These are phyloP conservation scores for Tamandua tetradactyla DNA, from an alignment of 2,797 vertebrate genomes.

Conservation along the genomic window DNA sequence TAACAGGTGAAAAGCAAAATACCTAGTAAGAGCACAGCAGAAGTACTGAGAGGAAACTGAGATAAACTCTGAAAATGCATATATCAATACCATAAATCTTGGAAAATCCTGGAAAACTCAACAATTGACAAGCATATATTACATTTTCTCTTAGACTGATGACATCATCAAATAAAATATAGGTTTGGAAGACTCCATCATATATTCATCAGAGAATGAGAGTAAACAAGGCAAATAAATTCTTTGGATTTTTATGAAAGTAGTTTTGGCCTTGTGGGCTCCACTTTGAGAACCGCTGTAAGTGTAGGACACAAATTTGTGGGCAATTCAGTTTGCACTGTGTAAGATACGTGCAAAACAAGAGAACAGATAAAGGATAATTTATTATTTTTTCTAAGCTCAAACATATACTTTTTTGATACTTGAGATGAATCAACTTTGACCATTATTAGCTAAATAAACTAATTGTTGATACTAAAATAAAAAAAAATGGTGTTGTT, in stretches of 20 bases:
- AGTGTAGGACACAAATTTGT: not conserved
- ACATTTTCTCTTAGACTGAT: not conserved
- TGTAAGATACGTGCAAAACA: not conserved
- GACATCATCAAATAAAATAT: not conserved
- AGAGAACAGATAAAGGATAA: not conserved
- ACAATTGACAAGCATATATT: not conserved
- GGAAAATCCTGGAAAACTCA: not conserved
- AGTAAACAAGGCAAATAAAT: not conserved
- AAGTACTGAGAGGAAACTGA: not conserved
- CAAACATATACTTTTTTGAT: not conserved
- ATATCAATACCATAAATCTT: not conserved
- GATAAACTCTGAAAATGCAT: not conserved
- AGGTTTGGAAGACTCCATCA: not conserved
- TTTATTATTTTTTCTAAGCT: conserved; percentile 4
- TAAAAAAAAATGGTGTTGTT: not conserved
- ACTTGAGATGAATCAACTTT: not conserved
- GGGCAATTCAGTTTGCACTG: not conserved
- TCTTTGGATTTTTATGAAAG: not conserved
- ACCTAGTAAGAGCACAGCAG: not conserved
- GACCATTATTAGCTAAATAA: conserved; percentile 3
- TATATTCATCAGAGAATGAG: not conserved
- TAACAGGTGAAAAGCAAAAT: conserved; percentile 9
- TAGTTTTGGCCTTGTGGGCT: not conserved
- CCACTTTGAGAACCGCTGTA: not conserved
- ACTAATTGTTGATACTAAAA: not conserved